Percentiles rank a stretch among this genome's conserved stretches.
These are phyloP conservation scores for Phylloscopus whistleri DNA, from an alignment of 2,113 vertebrate genomes.

Conservation along the genomic window DNA sequence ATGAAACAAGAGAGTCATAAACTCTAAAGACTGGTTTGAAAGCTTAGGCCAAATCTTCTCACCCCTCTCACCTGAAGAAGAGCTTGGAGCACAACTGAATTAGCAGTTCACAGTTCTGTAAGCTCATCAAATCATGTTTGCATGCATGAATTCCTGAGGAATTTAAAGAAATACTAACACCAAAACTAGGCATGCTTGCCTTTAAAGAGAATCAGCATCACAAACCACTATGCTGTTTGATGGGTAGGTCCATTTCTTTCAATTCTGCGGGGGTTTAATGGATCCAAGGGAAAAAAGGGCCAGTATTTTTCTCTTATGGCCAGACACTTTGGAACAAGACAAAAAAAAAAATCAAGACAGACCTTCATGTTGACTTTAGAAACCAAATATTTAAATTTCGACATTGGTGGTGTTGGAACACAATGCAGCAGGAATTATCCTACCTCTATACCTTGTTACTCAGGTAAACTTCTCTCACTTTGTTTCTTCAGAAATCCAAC, in stretches of 20 bases:
- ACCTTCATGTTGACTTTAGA: not conserved
- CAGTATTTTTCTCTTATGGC: not conserved
- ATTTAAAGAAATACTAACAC: not conserved
- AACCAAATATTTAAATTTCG: slow-evolving; percentile 51
- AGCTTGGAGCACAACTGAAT: not conserved
- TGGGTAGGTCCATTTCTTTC: not conserved
- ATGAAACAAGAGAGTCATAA: slow-evolving; percentile 45
- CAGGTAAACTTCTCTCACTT: slow-evolving; percentile 32
- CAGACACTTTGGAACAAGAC: not conserved
- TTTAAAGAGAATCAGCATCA: not conserved
- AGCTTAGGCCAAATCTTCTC: not conserved
- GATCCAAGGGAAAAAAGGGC: not conserved
- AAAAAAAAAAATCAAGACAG: not conserved
- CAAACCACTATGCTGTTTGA: not conserved
- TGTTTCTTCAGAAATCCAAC: slow-evolving; percentile 49
- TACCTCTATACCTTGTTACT: slow-evolving; percentile 21
- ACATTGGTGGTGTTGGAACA: not conserved
- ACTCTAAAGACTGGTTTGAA: not conserved
- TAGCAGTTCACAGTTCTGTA: slow-evolving; percentile 16
- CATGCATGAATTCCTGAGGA: not conserved
- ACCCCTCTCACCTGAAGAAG: not conserved
- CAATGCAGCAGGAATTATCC: not conserved
- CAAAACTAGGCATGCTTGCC: not conserved
- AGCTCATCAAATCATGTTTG: not conserved
- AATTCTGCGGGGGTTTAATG: not conserved